Percentiles rank a stretch among this genome's conserved stretches.
phyloP scores from a whole-genome alignment of 2,888 invertebrate species.

The Dorcus parallelipipedus region DNA sequence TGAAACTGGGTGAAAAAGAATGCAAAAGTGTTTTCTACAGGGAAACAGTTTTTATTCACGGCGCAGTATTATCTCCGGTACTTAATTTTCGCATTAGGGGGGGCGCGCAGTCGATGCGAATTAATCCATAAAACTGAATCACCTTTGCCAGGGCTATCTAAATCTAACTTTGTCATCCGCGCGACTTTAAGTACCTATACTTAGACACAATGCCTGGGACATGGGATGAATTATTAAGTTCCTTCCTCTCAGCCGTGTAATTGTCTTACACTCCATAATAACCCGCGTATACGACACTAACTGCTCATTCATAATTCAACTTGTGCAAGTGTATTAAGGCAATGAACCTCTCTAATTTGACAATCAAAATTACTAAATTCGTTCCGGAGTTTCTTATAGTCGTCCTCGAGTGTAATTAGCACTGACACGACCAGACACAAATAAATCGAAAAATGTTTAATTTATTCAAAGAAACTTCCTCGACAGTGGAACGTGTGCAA shows the following conservation, averaged over 20 bases:
- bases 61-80: too few species aligned
- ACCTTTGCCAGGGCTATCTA: not conserved
- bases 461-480: too few species aligned
- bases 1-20: too few species aligned
- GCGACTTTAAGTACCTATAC: conserved; percentile 41
- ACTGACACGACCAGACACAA: conserved; percentile 4
- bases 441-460: too few species aligned
- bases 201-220: conserved; percentile 46
- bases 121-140: conserved; percentile 7
- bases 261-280: conserved; percentile 46
- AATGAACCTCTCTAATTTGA: conserved; percentile 32
- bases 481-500: too few species aligned
- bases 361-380: conserved; percentile 25
- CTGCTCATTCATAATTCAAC: conserved; percentile 44
- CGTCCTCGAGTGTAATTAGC: conserved; percentile 13
- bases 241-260: conserved; percentile 47
- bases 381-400: not conserved
- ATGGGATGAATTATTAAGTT: conserved; percentile 47
- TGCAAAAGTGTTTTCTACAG: too few species aligned
- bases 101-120: not conserved
- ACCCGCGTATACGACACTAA: conserved; percentile 42
- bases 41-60: too few species aligned
- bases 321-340: conserved; percentile 37
- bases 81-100: too few species aligned
- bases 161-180: conserved; percentile 19